Base-by-base conservation (phyloP, 1,140 invertebrate genomes). In the Macrobrachium nipponense region DNA sequence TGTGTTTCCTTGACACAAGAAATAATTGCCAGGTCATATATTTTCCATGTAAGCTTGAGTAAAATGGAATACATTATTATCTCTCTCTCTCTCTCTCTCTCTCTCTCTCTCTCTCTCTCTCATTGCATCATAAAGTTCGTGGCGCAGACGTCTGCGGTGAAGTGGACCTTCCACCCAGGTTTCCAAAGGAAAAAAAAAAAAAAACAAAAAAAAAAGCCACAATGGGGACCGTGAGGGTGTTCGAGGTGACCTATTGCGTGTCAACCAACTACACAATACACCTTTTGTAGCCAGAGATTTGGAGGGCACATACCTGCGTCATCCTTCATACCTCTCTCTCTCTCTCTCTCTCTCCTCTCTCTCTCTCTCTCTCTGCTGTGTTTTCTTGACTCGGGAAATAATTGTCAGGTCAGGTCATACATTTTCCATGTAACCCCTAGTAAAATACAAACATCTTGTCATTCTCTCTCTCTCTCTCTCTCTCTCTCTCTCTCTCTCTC, bases 401-500 rank as follows among this genome's bases (percentile, higher is more conserved):
- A 36, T 51, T 51, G 51, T 51, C 51, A 51, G 51, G 51, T 51
- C 8, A 51, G 5, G 51, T 70, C 66, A 27, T 36, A 36, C 4
- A 36, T 36, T 36, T 70, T 15, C 6, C 66, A 27, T 36, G 10
- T n/a, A 11, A 20, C 10, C 6, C 23, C 20, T 0, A 20, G 14
- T 36, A 12, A 20, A 12, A 20, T 17, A 27, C 66, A 12, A 15
- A 27, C 18, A 27, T 23, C 66, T 70, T 70, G 0, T 70, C n/a
- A 27, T 10, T 27, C 20, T 70, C n/a, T 70, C 66, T 70, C n/a
- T 27, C 66, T 70, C 15, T 70, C 66, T 70, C n/a, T 27, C 66
- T 70, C n/a, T 68, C 17, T 68, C n/a, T 70, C 66, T 70, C n/a
- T 70, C 66, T 27, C 20, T 70, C 66, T 70, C 66, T 70, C 66